Base-by-base conservation (phyloP, 2,888 invertebrate species). In the Amblyteles armatorius region DNA sequence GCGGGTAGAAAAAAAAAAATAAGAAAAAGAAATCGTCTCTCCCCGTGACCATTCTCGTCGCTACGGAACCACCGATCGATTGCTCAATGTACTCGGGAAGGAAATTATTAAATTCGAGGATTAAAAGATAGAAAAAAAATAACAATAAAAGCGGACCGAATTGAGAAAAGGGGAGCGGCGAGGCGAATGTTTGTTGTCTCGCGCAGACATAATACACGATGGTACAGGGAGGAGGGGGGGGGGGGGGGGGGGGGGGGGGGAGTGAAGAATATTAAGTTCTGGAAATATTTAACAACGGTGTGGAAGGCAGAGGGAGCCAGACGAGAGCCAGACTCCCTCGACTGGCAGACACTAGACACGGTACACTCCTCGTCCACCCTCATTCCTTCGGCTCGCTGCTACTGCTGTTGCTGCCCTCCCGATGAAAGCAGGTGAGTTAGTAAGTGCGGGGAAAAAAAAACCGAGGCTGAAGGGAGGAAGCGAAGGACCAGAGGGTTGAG, bases 341-440 rank as follows among this genome's bases (percentile, higher is more conserved):
- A 84, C 73, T 69, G 76, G 63, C 79, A 74, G 79, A 74, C 87
- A 44, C 86, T 79, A 79, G 79, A 69, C 83, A 36, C 22, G 33
- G 36, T 55, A 9, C 40, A 65, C 67, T 57, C 67, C 40, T 55
- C 50, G 65, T 57, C 57, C 44, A 29, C 73, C 81, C 82, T 69
- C 84, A 77, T 74, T 79, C 67, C 86, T 86, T 84, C 82, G 76
- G 79, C 82, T 69, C 57, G 78, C 72, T 72, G 78, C 63, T 57
- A 67, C 72, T 76, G 78, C 63, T 57, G 69, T 85, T 44, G 79
- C 83, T 82, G 74, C 81, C 76, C 77, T 80, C 73, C 82, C 79
- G 80, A 94, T 94, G 94, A 94, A 94, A 94, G 94, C 83, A 85
- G 83, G 79, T 83, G 77, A 72, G 72, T 60, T 68, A 69, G 85